Evolutionary conservation across 2,888 invertebrate genomes (phyloP).

Genomic region (Yponomeuta cagnagella): DNA sequence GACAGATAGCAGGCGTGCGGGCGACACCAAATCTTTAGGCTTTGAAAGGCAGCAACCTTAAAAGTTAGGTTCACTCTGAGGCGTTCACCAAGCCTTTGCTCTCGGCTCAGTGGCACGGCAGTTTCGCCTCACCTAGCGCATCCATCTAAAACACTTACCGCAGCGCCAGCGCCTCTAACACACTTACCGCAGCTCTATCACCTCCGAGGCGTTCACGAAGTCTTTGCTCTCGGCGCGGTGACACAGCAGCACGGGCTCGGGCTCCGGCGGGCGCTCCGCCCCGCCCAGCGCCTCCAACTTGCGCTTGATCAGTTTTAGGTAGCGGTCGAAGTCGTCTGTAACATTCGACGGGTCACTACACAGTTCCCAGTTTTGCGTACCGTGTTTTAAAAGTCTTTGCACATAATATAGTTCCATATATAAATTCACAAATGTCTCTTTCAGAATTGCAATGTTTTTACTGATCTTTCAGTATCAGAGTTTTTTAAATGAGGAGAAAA

Average conservation of each 20-base stretch:
- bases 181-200: slow-evolving; percentile 61
- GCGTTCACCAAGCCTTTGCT: slow-evolving; percentile 71
- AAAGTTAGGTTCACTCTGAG: slow-evolving; percentile 39
- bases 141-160: slow-evolving; percentile 28
- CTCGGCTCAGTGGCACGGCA: slow-evolving; percentile 57
- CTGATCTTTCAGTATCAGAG: too few relatives aligned
- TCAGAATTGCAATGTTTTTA: too few relatives aligned
- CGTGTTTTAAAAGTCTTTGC: too few relatives aligned
- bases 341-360: too few relatives aligned
- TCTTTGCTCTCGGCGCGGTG: slow-evolving; percentile 62
- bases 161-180: not conserved
- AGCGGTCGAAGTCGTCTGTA: slow-evolving; percentile 49
- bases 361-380: too few relatives aligned
- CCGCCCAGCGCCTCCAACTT: slow-evolving; percentile 34
- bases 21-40: too few relatives aligned
- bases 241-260: slow-evolving; percentile 50
- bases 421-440: too few relatives aligned
- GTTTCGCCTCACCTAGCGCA: slow-evolving; percentile 29
- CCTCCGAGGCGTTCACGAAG: slow-evolving; percentile 73
- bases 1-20: too few relatives aligned
- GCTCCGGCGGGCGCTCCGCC: slow-evolving; percentile 23
- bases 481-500: too few relatives aligned
- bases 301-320: slow-evolving; percentile 42
- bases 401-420: too few relatives aligned
- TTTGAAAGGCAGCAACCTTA: too few relatives aligned